A percentile compares a stretch with the other conserved stretches of the same genome.
Conservation (phyloP, 1,140 invertebrate species). For the Harlomillsia oculata region DNA sequence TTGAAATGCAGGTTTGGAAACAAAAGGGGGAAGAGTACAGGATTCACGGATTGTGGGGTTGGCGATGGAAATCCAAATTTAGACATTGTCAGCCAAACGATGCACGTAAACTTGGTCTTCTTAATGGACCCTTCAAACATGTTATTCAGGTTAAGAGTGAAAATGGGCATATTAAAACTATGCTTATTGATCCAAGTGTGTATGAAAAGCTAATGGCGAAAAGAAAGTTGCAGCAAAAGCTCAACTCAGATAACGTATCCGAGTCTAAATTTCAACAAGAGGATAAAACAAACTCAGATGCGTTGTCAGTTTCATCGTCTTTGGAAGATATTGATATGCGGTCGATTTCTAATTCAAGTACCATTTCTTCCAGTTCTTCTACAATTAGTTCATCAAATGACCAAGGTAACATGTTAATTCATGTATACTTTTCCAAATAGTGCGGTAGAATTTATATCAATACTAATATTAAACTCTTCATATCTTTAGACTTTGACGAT, state of each 20-base stretch:
- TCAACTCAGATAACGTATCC: no score
- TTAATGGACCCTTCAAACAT: constrained; percentile 61
- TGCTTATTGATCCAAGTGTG: constrained; percentile 30
- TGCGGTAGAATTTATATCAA: no score
- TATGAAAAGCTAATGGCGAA: constrained; percentile 35
- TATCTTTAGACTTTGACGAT: no score
- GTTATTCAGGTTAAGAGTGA: constrained; percentile 64
- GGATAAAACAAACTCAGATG: background rate
- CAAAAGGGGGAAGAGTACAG: constrained; percentile 96
- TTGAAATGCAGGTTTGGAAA: constrained; percentile 75
- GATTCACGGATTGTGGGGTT: constrained; percentile 88
- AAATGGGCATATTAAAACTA: constrained; percentile 27
- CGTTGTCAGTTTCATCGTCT: background rate
- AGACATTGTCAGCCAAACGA: constrained; percentile 45
- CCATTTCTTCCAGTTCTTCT: background rate
- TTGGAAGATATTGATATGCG: background rate
- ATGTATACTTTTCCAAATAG: no score
- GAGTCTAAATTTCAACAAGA: background rate
- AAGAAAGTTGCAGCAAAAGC: constrained; percentile 12
- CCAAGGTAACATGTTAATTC: no score
- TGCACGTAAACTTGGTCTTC: constrained; percentile 48
- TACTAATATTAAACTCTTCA: no score
- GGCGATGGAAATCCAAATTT: constrained; percentile 76
- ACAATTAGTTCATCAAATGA: no score
- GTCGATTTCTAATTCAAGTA: background rate